A percentile compares a stretch with the other conserved stretches of the same genome.
Evolutionary conservation across 2,797 vertebrate genomes (phyloP).

Genomic region (Oceanodroma leucorhoa): DNA sequence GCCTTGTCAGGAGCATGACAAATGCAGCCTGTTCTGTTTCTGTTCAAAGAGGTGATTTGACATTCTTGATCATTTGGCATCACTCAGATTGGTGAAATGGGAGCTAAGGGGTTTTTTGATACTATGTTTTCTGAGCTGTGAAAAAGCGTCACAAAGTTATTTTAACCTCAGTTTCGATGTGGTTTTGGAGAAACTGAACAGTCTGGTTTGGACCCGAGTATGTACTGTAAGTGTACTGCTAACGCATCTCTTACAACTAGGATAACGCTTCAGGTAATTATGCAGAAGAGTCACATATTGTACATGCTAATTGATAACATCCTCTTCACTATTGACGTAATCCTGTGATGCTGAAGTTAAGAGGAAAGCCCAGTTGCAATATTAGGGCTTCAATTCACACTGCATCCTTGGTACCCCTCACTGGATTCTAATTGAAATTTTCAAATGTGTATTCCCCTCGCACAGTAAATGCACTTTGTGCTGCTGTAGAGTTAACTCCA

Average conservation of each 20-base stretch:
- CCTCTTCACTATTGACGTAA: not conserved
- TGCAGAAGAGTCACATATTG: not conserved
- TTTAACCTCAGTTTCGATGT: not conserved
- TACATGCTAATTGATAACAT: not conserved
- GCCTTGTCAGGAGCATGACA: not conserved
- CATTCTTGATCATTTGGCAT: not conserved
- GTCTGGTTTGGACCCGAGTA: not conserved
- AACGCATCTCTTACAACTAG: not conserved
- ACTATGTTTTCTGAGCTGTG: not conserved
- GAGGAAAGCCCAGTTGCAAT: not conserved
- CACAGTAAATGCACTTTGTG: not conserved
- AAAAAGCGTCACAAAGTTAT: not conserved
- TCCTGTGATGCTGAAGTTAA: not conserved
- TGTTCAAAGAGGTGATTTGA: not conserved
- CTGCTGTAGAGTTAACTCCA: not conserved
- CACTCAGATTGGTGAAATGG: not conserved
- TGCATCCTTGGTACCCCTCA: not conserved
- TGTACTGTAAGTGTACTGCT: not conserved
- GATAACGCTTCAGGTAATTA: not conserved
- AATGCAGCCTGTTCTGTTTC: not conserved
- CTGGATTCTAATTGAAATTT: not conserved
- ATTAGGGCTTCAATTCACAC: not conserved
- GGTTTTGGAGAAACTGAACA: not conserved
- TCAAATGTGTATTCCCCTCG: not conserved
- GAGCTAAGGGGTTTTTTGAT: not conserved